Evolutionary conservation across 2,113 vertebrate genomes (phyloP), one percentile per base, ranked within the genome.

Genomic region (Thamnaconus septentrionalis): DNA sequence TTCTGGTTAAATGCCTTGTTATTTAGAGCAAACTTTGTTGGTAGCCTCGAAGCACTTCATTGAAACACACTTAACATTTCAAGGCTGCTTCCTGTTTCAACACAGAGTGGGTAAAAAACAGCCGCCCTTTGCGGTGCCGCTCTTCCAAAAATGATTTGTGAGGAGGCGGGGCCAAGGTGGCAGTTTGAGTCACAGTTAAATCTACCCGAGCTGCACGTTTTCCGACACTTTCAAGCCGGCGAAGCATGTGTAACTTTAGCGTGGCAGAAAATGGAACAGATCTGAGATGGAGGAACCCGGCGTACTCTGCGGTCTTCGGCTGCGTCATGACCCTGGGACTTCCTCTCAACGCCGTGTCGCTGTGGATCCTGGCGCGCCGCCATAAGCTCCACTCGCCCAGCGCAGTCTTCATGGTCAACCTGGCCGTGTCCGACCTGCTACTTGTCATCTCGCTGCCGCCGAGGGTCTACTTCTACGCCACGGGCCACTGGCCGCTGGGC

Each of bases 351-450:
- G 67, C 51, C 0, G 3, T 70, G 3, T 71, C 88, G 0, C 76
- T 92, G 45, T 89, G 87, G 85, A 78, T 85, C 50, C 57, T 91
- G 5, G 3, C 86, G 1, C 53, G 71, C 8, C 31, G 53, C 11
- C 84, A 90, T 47, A 66, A 42, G 45, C 51, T 72, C 41, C 81
- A 55, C 12, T 81, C 81, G 0, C 47, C 87, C 2, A 77, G 52
- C 4, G 61, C 51, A 0, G 55, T 90, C 52, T 86, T 81, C 64
- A 91, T 91, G 85, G 53, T 84, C 50, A 86, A 90, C 76, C 71
- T 90, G 65, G 84, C 75, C 0, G 6, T 81, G 31, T 88, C 87
- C 1, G 89, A 90, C 76, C 64, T 89, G 47, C 56, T 90, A 66
- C 82, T 92, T 7, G 66, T 74, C 57, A 8, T 84, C 18, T 76